Evolutionary conservation across 1,140 invertebrate genomes (phyloP), one percentile per base, ranked within the genome.

Genomic region (Bombus consobrinus): DNA sequence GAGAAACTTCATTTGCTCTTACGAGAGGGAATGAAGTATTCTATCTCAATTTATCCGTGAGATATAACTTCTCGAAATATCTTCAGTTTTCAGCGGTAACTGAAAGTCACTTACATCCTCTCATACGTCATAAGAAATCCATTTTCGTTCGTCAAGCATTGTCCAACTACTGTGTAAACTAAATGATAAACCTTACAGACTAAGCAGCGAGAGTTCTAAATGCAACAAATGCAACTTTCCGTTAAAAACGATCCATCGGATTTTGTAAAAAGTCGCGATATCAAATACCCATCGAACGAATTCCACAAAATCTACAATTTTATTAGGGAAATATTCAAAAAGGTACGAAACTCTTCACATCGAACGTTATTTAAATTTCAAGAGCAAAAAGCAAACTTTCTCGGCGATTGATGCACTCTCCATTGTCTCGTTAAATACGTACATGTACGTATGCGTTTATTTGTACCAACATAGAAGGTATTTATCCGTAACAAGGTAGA

Each of bases 31-130:
- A 64, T 34, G 59, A 78, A 78, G n/a, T 66, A 66, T 78, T 78
- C 59, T 78, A 43, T 78, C n/a, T 66, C 18, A 78, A 78, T 78
- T 78, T 78, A 78, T n/a, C 39, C n/a, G 37, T 32, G 39, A 76
- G 37, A 39, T 59, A 39, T 39, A 76, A 59, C 53, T 76, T 59
- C 8, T 28, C 25, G 34, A 76, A 59, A 47, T 37, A 59, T 43
- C 22, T 15, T 78, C 39, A 43, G 64, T 62, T 66, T 78, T 66
- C 32, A 78, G 12, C n/a, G 39, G 5, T 34, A 43, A 43, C 28
- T 34, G 6, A 78, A 66, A 66, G 37, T 43, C 39, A 43, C 76
- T 64, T 78, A 43, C 34, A 10, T 13, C 8, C 10, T 78, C 64
- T 28, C 6, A 43, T 78, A 78, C 59, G 28, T 43, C 18, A 4